Evolutionary conservation across 2,113 vertebrate genomes (phyloP).

Genomic region (Illadopsis cleaveri): DNA sequence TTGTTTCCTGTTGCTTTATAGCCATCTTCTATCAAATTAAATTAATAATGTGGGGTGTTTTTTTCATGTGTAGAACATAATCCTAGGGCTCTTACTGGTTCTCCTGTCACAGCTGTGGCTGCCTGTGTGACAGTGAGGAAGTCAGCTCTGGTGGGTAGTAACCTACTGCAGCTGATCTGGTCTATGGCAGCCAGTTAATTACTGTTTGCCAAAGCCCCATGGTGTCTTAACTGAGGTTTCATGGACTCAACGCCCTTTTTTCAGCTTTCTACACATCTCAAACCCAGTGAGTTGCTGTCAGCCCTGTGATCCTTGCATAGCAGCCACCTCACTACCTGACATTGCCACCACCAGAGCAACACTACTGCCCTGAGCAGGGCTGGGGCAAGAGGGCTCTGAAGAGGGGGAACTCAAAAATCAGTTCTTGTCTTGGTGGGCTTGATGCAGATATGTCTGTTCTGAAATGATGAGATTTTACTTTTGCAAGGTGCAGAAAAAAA

Average conservation of each 20-base stretch:
- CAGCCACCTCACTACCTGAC: background rate
- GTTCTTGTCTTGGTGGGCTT: background rate
- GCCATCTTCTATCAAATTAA: background rate
- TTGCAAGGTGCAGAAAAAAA: background rate
- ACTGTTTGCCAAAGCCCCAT: background rate
- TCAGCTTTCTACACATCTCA: background rate
- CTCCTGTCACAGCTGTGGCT: background rate
- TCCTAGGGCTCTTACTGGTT: background rate
- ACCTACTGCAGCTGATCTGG: background rate
- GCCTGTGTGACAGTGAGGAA: background rate
- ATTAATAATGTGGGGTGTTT: rapidly evolving
- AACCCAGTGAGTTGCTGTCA: background rate
- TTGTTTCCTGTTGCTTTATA: background rate
- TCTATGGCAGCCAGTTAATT: background rate
- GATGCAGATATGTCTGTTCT: background rate
- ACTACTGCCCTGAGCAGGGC: background rate
- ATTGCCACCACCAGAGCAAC: background rate
- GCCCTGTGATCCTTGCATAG: background rate
- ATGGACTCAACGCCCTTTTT: background rate
- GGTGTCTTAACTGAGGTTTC: background rate
- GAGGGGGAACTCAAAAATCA: background rate
- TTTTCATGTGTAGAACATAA: background rate
- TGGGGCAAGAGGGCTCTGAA: background rate
- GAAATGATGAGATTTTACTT: background rate
- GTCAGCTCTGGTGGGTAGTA: background rate